phyloP scores from a whole-genome alignment of 2,797 vertebrate species.

The Falco biarmicus region DNA sequence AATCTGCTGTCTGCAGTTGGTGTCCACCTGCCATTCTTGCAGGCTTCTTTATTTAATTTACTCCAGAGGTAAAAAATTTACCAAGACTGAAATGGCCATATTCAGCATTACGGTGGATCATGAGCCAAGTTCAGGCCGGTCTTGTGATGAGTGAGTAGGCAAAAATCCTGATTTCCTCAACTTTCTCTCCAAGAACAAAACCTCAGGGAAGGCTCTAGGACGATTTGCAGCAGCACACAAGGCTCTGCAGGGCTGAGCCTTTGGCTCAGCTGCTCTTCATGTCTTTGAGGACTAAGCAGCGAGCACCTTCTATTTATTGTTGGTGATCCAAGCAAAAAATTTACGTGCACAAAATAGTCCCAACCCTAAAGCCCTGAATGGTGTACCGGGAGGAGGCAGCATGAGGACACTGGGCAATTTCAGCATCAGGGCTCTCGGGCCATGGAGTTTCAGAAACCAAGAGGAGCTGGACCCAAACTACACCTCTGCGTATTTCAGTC shows the following conservation, averaged over 20 bases:
- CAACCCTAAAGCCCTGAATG: not conserved
- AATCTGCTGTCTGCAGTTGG: not conserved
- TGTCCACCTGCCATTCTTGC: not conserved
- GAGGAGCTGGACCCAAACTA: not conserved
- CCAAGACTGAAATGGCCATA: not conserved
- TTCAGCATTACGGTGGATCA: not conserved
- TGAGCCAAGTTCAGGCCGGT: constrained; percentile 7
- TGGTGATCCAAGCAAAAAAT: not conserved
- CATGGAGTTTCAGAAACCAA: not conserved
- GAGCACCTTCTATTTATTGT: not conserved
- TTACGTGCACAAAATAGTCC: not conserved
- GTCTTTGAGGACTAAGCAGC: accelerated
- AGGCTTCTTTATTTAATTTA: not conserved
- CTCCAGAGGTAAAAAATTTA: not conserved
- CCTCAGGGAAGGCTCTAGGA: not conserved
- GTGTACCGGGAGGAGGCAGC: not conserved
- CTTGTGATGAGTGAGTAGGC: constrained; percentile 52
- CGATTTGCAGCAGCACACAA: accelerated
- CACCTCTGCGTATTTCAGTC: not conserved
- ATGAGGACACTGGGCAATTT: not conserved
- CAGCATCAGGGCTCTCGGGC: not conserved
- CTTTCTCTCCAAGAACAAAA: constrained; percentile 9
- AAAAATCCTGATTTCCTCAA: constrained; percentile 27
- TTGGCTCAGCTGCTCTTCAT: not conserved
- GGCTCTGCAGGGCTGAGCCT: not conserved